Conservation (phyloP, 2,888 invertebrate species). For the Halocaridina rubra region DNA sequence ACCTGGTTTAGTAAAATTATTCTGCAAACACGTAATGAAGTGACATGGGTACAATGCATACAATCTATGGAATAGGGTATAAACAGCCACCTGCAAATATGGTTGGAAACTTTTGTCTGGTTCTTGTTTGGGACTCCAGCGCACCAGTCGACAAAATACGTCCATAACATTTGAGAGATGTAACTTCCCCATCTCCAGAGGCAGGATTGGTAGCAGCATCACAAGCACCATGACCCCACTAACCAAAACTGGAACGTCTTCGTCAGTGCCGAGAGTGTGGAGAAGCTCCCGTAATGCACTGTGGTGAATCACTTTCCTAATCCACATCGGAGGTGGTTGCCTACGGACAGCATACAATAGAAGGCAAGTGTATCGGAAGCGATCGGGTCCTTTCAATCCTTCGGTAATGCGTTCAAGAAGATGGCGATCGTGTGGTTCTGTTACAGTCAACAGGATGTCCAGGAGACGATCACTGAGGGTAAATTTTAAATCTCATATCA, state of each 20-base stretch:
- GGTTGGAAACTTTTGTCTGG: constrained; percentile 51
- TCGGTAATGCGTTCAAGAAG: constrained; percentile 51
- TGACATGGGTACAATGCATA: constrained; percentile 63
- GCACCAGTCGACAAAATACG: constrained; percentile 56
- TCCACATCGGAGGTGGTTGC: constrained; percentile 59
- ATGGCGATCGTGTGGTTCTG: constrained; percentile 58
- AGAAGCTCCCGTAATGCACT: constrained; percentile 55
- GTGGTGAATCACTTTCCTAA: constrained; percentile 46
- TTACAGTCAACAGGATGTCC: constrained; percentile 53
- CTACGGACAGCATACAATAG: constrained; percentile 58
- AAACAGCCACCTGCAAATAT: constrained; percentile 61
- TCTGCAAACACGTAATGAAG: constrained; percentile 54
- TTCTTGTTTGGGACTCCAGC: constrained; percentile 56
- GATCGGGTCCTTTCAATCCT: constrained; percentile 45
- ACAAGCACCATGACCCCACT: constrained; percentile 52
- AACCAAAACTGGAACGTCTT: constrained; percentile 53
- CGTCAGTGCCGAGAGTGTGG: constrained; percentile 23
- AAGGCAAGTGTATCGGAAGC: constrained; percentile 55
- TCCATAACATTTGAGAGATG: constrained; percentile 46
- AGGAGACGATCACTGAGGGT: constrained; percentile 54
- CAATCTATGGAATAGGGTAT: constrained; percentile 59
- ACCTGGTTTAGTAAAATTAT: constrained; percentile 40
- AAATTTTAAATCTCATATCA: no score
- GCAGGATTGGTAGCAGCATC: constrained; percentile 41
- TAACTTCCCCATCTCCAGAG: constrained; percentile 28